Conservation (phyloP, 2,113 vertebrate species). For the Struthio camelus region DNA sequence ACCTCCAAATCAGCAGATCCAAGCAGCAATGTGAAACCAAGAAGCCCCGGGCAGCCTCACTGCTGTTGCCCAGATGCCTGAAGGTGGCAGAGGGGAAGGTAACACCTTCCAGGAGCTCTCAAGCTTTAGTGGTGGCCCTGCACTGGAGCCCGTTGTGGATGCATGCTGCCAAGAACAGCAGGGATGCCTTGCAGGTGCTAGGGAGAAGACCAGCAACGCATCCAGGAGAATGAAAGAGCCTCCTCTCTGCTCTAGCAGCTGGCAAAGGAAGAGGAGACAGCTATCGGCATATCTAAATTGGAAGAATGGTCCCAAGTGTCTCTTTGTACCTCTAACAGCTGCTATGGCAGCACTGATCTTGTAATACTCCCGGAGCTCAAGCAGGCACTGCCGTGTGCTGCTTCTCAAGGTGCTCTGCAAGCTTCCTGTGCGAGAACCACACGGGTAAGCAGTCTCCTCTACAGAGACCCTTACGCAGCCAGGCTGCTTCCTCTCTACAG, state of each 20-base stretch:
- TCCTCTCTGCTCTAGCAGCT: not conserved
- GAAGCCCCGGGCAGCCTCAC: not conserved
- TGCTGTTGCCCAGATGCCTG: not conserved
- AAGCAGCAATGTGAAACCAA: not conserved
- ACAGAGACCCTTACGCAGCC: not conserved
- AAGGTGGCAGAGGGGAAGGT: not conserved
- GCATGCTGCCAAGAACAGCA: not conserved
- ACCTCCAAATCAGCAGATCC: not conserved
- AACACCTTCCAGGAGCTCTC: not conserved
- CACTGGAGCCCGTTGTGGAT: not conserved
- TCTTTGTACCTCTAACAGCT: not conserved
- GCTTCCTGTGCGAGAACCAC: not conserved
- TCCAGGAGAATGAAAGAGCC: not conserved
- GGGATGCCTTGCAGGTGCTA: accelerated
- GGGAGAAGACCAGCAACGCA: not conserved
- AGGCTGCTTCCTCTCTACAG: not conserved
- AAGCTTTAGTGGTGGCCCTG: not conserved
- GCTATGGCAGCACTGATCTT: not conserved
- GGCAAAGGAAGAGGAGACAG: accelerated
- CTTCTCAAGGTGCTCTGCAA: not conserved
- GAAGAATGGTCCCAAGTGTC: not conserved
- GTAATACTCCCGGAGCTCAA: not conserved
- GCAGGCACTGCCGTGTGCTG: not conserved
- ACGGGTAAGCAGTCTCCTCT: not conserved
- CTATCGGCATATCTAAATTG: not conserved